These are phyloP conservation scores for Saccostrea glomerata DNA, from an alignment of 1,140 invertebrate species.

Conservation along the genomic window DNA sequence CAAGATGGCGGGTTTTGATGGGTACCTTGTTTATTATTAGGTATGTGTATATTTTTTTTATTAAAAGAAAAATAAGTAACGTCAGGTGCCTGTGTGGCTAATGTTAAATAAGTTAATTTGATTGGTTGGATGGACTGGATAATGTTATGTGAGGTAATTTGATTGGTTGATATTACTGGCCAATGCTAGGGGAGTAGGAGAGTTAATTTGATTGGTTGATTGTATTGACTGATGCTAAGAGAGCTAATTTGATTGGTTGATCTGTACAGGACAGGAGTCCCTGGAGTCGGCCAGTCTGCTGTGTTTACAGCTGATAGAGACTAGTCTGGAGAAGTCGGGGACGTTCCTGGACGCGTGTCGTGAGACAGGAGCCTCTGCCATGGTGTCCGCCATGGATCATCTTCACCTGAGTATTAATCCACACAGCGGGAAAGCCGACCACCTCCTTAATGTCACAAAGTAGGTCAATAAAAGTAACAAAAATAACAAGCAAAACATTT, in stretches of 20 bases:
- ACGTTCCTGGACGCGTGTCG: conserved; percentile 83
- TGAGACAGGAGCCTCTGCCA: conserved; percentile 77
- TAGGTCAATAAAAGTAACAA: background rate
- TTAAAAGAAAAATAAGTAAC: too few relatives aligned
- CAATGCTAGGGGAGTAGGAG: too few relatives aligned
- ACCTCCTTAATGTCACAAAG: conserved; percentile 86
- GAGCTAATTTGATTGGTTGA: background rate
- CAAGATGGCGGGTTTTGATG: too few relatives aligned
- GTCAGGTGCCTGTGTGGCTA: too few relatives aligned
- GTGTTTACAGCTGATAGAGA: conserved; percentile 85
- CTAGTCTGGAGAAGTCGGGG: conserved; percentile 83
- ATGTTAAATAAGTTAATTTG: too few relatives aligned
- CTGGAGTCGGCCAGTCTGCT: conserved; percentile 85
- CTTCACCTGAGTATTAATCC: conserved; percentile 90
- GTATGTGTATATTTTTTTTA: too few relatives aligned
- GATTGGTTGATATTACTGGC: too few relatives aligned
- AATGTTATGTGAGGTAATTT: too few relatives aligned
- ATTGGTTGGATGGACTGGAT: too few relatives aligned
- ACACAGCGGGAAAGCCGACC: conserved; percentile 86
- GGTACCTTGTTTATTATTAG: too few relatives aligned
- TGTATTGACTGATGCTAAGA: too few relatives aligned
- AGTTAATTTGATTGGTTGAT: too few relatives aligned
- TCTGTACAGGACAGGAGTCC: conserved; percentile 80
- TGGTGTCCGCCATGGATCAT: conserved; percentile 88
- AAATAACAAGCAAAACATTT: background rate